phyloP scores from a whole-genome alignment of 2,113 vertebrate genomes.

The Acanthisitta chloris region DNA sequence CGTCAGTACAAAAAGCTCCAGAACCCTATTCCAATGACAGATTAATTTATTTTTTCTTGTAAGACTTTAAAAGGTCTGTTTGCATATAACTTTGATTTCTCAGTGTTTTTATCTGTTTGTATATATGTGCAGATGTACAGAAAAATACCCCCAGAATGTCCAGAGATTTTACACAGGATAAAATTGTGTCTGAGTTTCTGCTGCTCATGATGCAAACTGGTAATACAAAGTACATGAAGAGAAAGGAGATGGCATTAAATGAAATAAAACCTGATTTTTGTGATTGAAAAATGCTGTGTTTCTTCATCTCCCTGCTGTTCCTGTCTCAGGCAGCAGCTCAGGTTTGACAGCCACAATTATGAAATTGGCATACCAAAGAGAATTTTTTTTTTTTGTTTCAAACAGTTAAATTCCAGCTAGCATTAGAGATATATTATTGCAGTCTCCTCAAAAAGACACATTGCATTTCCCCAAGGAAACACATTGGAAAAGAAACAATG shows the following conservation, averaged over 20 bases:
- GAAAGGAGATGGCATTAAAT: background rate
- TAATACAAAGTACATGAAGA: background rate
- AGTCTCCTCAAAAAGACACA: background rate
- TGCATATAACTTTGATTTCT: background rate
- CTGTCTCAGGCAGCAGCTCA: background rate
- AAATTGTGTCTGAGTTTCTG: background rate
- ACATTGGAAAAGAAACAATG: constrained; percentile 49
- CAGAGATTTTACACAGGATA: background rate
- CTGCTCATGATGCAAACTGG: background rate
- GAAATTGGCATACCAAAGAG: background rate
- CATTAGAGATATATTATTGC: background rate
- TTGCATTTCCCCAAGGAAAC: constrained; percentile 27
- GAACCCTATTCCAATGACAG: background rate
- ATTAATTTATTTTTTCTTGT: background rate
- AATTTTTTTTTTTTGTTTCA: constrained; percentile 33
- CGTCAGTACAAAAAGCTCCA: background rate
- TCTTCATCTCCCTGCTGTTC: background rate
- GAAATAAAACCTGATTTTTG: background rate
- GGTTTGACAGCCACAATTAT: constrained; percentile 1
- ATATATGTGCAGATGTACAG: background rate
- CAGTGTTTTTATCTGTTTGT: background rate
- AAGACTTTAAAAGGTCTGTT: background rate
- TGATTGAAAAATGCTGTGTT: constrained; percentile 5
- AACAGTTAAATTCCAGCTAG: background rate
- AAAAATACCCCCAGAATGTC: background rate